Evolutionary conservation across 2,888 invertebrate species (phyloP).

Genomic region (Meiosimyza decipiens): DNA sequence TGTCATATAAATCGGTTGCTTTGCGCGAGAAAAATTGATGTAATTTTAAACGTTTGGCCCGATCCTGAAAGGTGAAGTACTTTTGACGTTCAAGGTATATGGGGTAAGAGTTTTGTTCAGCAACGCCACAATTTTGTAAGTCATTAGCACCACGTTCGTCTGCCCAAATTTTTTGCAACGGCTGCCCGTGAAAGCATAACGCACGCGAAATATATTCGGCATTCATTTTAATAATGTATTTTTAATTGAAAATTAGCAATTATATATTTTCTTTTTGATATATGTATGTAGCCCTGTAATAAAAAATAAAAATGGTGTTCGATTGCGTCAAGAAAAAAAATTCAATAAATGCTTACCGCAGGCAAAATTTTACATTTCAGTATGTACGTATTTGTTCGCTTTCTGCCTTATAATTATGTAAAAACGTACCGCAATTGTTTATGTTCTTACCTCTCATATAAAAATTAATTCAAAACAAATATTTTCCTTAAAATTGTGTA

Average conservation of each 20-base stretch:
- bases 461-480: background rate
- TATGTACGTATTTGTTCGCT: background rate
- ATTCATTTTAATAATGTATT: constrained; percentile 52
- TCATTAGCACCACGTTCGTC: constrained; percentile 84
- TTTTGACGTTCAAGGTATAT: constrained; percentile 84
- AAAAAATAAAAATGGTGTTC: constrained; percentile 9
- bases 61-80: constrained; percentile 83
- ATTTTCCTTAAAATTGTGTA: background rate
- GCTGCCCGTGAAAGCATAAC: constrained; percentile 87
- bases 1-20: constrained; percentile 80
- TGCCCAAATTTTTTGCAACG: constrained; percentile 89
- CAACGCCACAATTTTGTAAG: constrained; percentile 72
- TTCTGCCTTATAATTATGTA: background rate
- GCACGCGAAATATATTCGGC: constrained; percentile 72
- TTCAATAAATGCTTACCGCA: constrained; percentile 9
- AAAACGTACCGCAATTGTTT: background rate
- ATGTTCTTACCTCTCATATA: background rate
- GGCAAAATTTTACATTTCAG: background rate
- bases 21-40: constrained; percentile 90
- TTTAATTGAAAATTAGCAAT: background rate
- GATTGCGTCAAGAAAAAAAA: background rate
- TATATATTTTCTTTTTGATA: constrained; percentile 2
- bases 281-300: constrained; percentile 4
- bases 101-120: constrained; percentile 72
- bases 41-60: constrained; percentile 83